Conservation (phyloP, 2,113 vertebrate species). For the Oceanites oceanicus region DNA sequence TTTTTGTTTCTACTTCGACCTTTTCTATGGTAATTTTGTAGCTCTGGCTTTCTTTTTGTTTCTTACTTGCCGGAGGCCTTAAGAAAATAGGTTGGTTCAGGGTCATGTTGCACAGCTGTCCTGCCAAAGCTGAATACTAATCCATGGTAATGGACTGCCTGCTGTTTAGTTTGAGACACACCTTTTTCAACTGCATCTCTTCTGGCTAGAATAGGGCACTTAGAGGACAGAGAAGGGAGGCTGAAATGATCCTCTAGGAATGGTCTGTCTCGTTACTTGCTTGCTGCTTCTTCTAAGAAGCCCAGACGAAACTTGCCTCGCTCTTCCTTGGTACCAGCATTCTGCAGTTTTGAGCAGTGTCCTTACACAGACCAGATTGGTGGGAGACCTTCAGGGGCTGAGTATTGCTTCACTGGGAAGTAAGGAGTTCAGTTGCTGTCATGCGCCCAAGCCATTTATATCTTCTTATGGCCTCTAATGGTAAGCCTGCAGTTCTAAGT, state of each 20-base stretch:
- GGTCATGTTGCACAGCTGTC: neutral
- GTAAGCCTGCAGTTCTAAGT: neutral
- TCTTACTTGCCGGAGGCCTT: neutral
- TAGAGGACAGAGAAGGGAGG: neutral
- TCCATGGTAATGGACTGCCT: neutral
- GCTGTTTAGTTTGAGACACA: neutral
- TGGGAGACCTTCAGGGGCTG: neutral
- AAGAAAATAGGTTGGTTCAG: neutral
- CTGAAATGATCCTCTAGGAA: neutral
- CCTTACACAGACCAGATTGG: neutral
- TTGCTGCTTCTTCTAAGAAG: neutral
- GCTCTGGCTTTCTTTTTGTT: neutral
- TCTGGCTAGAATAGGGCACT: neutral
- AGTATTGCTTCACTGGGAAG: neutral
- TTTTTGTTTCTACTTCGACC: neutral
- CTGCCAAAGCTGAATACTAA: neutral
- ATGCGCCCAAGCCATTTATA: rapidly evolving
- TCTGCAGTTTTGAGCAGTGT: neutral
- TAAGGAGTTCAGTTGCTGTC: neutral
- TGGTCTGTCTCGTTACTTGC: rapidly evolving
- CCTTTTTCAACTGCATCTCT: neutral
- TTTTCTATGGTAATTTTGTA: neutral
- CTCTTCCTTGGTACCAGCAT: neutral
- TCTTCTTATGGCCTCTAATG: neutral
- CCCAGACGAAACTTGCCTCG: neutral